phyloP scores from a whole-genome alignment of 23 tunicate genomes.

The Halocynthia aurantium region DNA sequence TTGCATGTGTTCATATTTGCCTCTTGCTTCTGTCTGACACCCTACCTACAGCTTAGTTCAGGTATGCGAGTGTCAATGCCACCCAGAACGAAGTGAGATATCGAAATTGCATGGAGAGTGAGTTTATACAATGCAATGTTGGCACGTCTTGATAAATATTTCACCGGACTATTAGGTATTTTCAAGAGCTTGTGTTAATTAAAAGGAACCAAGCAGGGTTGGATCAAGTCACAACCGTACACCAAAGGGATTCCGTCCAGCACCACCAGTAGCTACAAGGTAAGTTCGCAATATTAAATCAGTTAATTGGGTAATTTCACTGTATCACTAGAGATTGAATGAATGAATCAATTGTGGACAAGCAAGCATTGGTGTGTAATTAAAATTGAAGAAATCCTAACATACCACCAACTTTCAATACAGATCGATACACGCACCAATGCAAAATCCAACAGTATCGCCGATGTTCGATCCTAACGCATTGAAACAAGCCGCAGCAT shows the following conservation, averaged over 20 bases:
- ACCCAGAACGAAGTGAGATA: no score
- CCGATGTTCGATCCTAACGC: constrained; percentile 72
- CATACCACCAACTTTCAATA: background rate
- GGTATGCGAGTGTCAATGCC: no score
- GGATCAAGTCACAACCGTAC: constrained; percentile 50
- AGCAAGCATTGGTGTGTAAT: background rate
- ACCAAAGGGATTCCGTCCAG: constrained; percentile 46
- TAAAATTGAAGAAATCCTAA: background rate
- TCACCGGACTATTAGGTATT: no score
- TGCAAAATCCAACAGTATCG: constrained; percentile 12
- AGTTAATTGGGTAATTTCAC: background rate
- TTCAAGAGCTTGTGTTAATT: background rate
- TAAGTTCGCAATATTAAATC: background rate
- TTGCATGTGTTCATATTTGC: no score
- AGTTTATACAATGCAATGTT: no score
- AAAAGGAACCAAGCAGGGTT: constrained; percentile 39
- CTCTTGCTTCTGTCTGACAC: no score
- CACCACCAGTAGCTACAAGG: constrained; percentile 58
- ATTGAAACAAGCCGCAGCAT: constrained; percentile 60
- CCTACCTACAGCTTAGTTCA: no score
- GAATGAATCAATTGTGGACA: background rate
- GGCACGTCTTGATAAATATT: no score
- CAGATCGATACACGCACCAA: constrained; percentile 37
- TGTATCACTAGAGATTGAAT: no score
- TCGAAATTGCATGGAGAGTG: no score